phyloP scores from a whole-genome alignment of 2,113 vertebrate genomes.

The Euleptes europaea region DNA sequence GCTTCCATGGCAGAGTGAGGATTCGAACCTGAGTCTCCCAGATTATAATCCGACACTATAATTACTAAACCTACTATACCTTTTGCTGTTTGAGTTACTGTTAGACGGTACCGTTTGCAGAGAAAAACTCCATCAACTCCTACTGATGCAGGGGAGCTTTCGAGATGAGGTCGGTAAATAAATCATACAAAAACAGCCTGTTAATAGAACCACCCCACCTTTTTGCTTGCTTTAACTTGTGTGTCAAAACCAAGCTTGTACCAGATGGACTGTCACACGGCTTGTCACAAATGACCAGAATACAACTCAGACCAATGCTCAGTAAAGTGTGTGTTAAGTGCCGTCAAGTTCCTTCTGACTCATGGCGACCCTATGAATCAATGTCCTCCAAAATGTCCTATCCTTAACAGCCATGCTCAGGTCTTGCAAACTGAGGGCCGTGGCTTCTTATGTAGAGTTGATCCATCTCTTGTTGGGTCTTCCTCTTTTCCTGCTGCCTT shows the following conservation, averaged over 20 bases:
- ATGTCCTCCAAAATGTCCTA: too few relatives aligned
- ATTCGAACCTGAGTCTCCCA: too few relatives aligned
- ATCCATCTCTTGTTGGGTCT: too few relatives aligned
- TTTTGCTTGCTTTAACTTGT: background rate
- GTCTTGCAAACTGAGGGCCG: too few relatives aligned
- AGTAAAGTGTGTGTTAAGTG: background rate
- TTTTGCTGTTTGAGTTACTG: background rate
- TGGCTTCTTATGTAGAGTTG: too few relatives aligned
- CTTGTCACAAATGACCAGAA: background rate
- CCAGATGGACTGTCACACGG: background rate
- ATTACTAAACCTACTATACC: too few relatives aligned
- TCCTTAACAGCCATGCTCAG: too few relatives aligned
- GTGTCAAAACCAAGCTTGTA: background rate
- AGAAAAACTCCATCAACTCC: background rate
- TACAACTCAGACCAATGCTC: background rate
- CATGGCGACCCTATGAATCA: too few relatives aligned
- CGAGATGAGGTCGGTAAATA: background rate
- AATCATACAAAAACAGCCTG: rapidly evolving
- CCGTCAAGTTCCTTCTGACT: too few relatives aligned
- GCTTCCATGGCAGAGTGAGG: too few relatives aligned
- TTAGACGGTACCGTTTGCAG: background rate
- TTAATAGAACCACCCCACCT: background rate
- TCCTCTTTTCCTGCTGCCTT: too few relatives aligned
- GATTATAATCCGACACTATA: too few relatives aligned
- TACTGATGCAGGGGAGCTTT: rapidly evolving